Evolutionary conservation across 2,797 vertebrate genomes (phyloP), one percentile per base, ranked within the genome.

Genomic region (Siniperca scherzeri): DNA sequence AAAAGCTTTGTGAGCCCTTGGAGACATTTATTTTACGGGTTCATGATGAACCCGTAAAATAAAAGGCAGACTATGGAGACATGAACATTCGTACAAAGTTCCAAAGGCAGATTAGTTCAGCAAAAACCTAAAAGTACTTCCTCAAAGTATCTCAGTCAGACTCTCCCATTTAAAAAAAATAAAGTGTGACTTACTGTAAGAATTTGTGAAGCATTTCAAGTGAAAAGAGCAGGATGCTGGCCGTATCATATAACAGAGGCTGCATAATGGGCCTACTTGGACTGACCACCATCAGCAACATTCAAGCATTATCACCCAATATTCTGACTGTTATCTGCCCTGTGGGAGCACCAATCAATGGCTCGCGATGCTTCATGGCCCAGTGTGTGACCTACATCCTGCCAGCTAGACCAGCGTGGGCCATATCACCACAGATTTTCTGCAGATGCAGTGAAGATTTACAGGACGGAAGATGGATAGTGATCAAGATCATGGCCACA

Each of bases 191-290:
- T 46, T n/a, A 25, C 25, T 60, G 7, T 79, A 52, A 70, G 44
- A 61, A 70, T 77, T 64, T 78, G 53, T 48, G 16, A 61, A 85
- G 46, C 65, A 65, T 50, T 68, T 77, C 50, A 50, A 69, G 72
- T 40, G 33, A 44, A 79, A 67, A 68, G 60, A 83, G 67, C 38
- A 73, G 50, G 68, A 82, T 76, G 36, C 56, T 6, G 55, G 16
- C 55, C 5, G 22, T 70, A 74, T 85, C 79, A 25, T 16, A 69
- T 80, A 88, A 87, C 73, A 7, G 25, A 73, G 59, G 59, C 76
- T 77, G 70, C 17, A 78, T 92, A 89, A 91, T 88, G 82, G 83
- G 44, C 55, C 78, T 53, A 79, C 90, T 87, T 90, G 27, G 68
- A 74, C 52, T 33, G 61, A 87, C 69, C 71, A 62, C 59, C 74